These are phyloP conservation scores for Chelonoidis abingdonii DNA, from an alignment of 2,113 vertebrate species.

Conservation along the genomic window DNA sequence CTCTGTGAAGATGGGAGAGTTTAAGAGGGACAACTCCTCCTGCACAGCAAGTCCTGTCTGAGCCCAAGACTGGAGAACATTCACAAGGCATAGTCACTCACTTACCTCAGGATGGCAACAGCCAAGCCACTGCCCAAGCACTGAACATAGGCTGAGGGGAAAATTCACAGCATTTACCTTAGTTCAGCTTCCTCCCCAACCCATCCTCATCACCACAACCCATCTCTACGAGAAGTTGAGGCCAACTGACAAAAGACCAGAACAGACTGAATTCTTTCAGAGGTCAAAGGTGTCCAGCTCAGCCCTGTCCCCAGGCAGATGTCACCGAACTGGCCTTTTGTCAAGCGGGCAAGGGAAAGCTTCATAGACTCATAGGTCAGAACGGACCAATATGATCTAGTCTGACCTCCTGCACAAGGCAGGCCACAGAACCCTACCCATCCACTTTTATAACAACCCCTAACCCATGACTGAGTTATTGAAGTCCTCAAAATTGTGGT, in stretches of 20 bases:
- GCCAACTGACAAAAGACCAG: not conserved
- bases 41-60: not conserved
- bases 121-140: no score
- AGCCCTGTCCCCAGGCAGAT: not conserved
- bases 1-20: conserved; percentile 75
- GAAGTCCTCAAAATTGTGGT: no score
- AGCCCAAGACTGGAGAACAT: not conserved
- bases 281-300: not conserved
- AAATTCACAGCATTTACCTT: not conserved
- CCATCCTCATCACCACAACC: not conserved
- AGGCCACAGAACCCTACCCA: no score
- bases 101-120: no score
- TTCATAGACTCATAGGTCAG: no score
- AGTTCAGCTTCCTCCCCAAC: not conserved
- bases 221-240: not conserved
- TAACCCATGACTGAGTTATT: no score
- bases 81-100: no score
- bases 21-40: not conserved
- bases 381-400: no score
- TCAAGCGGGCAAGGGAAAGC: not conserved
- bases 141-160: not conserved
- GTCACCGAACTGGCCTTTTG: not conserved
- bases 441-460: no score
- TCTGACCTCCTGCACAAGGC: no score
- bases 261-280: not conserved